phyloP scores from a whole-genome alignment of 37 sponge, comb jelly and placozoan species.

The Axinella damicornis region DNA sequence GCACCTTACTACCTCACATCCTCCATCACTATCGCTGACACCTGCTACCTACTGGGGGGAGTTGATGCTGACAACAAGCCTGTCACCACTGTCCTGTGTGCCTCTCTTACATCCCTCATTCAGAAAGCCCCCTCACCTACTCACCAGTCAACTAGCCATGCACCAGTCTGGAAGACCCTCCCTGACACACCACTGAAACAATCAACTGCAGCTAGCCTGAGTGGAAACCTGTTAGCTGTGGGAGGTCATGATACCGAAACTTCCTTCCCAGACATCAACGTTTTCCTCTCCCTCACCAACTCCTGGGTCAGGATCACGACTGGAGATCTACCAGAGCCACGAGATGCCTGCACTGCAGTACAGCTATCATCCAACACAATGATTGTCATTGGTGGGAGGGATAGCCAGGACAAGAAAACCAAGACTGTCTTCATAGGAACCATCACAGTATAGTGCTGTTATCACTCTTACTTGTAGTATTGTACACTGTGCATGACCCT shows the following conservation, averaged over 20 bases:
- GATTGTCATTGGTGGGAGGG: no score
- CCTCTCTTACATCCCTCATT: constrained; percentile 22
- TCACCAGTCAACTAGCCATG: background rate
- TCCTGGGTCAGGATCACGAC: constrained; percentile 39
- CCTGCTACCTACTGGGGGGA: constrained; percentile 57
- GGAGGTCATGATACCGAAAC: constrained; percentile 39
- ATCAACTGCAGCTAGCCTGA: constrained; percentile 18
- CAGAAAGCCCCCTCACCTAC: constrained; percentile 13
- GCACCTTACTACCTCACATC: constrained; percentile 37
- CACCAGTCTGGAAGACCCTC: constrained; percentile 18
- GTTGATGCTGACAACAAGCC: constrained; percentile 59
- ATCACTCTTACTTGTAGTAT: no score
- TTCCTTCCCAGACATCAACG: constrained; percentile 40
- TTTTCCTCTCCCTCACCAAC: constrained; percentile 44
- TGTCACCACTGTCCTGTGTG: constrained; percentile 9
- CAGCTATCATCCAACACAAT: no score
- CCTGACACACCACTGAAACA: constrained; percentile 34
- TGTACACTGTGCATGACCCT: no score
- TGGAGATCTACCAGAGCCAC: no score
- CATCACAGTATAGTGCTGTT: no score
- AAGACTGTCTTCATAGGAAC: no score
- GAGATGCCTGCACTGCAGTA: no score
- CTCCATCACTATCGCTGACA: constrained; percentile 25
- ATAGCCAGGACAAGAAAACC: no score
- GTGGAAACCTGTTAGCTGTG: constrained; percentile 42